Base-by-base conservation (phyloP, 2,113 vertebrate species). In the Candoia aspera region DNA sequence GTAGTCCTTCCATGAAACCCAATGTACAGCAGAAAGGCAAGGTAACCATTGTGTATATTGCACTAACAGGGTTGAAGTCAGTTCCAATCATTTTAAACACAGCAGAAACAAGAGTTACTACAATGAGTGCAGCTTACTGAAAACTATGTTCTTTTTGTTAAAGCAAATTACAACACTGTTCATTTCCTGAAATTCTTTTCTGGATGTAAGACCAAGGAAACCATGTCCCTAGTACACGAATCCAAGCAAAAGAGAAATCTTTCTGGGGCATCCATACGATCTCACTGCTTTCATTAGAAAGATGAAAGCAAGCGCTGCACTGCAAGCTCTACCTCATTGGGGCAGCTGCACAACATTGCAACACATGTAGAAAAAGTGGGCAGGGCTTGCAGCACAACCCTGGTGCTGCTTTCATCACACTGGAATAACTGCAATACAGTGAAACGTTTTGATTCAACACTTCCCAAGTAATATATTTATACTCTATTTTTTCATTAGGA, bases 71-170 rank as follows among this genome's bases (percentile, higher is more conserved):
- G 24, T 86, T 91, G 6, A 49, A 60, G 46, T 29, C 46, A 54
- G 4, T 46, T 57, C 33, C 86, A 46, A 62, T 62, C 17, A 93
- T 85, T 94, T 88, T 1, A 79, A 94, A 93, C 93, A 89, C 88
- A 94, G 42, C 0, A 57, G 12, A 42, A 49, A 84, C 92, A 92
- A 95, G 90, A 92, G 92, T n/a, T 64, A 0, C 0, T 62, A 8
- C 88, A 84, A 58, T n/a, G 24, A 86, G 58, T 58, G 46, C 26
- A 60, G 59, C 53, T 60, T 13, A 10, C 5, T 42, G 59, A 6
- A 58, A 85, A 17, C 19, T 6, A 58, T 54, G 49, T 88, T 58
- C 9, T 24, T 89, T 94, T 86, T 55, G 53, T 73, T n/a, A n/a
- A 33, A 84, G 15, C 37, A 49, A 33, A 26, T 60, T 24, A 54